These are phyloP conservation scores for Lasioglossum vierecki DNA, from an alignment of 2,888 invertebrate species.

Conservation along the genomic window DNA sequence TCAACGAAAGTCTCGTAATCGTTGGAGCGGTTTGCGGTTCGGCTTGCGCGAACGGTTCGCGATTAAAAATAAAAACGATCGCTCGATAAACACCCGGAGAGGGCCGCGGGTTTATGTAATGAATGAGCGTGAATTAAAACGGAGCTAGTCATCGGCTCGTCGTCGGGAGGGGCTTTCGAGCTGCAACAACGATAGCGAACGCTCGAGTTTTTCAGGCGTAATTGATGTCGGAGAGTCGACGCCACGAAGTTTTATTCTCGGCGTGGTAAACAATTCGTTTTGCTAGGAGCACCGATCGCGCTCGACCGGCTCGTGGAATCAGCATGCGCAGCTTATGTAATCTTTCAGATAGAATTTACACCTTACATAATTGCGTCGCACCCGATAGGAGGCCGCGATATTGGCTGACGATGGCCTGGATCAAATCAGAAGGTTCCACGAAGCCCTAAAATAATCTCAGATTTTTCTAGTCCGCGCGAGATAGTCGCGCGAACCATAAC, in stretches of 20 bases:
- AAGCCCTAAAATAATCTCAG: neutral
- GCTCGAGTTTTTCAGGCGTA: slow-evolving; percentile 15
- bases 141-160: slow-evolving; percentile 12
- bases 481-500: neutral
- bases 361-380: slow-evolving; percentile 51
- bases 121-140: slow-evolving; percentile 78
- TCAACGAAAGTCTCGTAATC: neutral
- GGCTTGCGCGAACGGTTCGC: slow-evolving; percentile 54
- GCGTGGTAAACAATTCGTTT: slow-evolving; percentile 58
- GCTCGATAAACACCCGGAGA: slow-evolving; percentile 75
- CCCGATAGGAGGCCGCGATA: slow-evolving; percentile 24
- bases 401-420: slow-evolving; percentile 1
- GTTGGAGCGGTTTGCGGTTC: slow-evolving; percentile 11
- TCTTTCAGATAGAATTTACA: slow-evolving; percentile 43
- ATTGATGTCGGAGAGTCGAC: slow-evolving; percentile 32
- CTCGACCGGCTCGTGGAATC: slow-evolving; percentile 27
- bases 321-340: slow-evolving; percentile 46
- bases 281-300: slow-evolving; percentile 49
- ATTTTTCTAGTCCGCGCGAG: neutral
- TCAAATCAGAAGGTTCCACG: neutral
- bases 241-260: slow-evolving; percentile 52
- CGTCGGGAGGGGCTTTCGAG: slow-evolving; percentile 11
- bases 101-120: slow-evolving; percentile 78
- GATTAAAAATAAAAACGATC: slow-evolving; percentile 67
- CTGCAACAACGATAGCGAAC: slow-evolving; percentile 13